Evolutionary conservation across 2,797 vertebrate genomes (phyloP).

Genomic region (Myotis planiceps): DNA sequence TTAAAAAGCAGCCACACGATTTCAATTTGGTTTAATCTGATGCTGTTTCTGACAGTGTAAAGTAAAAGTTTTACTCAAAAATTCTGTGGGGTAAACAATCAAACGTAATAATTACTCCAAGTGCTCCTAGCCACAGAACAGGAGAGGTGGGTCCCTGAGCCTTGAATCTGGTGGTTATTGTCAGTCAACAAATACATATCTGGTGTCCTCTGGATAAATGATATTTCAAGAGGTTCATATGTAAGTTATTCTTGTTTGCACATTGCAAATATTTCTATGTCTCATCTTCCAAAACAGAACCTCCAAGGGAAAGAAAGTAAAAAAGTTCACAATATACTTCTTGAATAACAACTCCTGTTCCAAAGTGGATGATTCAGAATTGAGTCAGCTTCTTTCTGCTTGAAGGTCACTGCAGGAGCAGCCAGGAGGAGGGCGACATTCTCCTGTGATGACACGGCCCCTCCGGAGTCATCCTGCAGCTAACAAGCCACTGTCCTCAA

Average conservation of each 20-base stretch:
- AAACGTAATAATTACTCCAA: neutral
- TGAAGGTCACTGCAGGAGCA: neutral
- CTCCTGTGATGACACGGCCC: neutral
- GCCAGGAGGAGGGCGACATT: neutral
- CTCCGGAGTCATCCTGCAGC: neutral
- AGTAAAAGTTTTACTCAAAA: conserved; percentile 1
- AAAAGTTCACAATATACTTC: conserved; percentile 35
- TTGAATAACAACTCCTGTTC: neutral
- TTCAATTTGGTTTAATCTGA: neutral
- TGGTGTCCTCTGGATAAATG: neutral
- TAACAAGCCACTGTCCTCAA: neutral
- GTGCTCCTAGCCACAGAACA: neutral
- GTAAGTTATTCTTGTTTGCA: neutral
- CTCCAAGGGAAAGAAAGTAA: neutral
- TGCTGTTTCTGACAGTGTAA: conserved; percentile 3
- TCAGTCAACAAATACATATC: neutral
- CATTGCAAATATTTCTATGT: neutral
- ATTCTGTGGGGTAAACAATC: neutral
- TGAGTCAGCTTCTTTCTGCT: conserved; percentile 10
- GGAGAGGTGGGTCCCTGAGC: neutral
- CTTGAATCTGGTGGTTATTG: neutral
- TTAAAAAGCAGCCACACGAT: neutral
- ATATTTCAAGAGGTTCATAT: neutral
- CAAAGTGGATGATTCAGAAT: neutral
- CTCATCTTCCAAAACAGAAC: conserved; percentile 26